Evolutionary conservation across 2,888 invertebrate genomes (phyloP), one percentile per base, ranked within the genome.

Genomic region (Caenorhabditis drosophilae): DNA sequence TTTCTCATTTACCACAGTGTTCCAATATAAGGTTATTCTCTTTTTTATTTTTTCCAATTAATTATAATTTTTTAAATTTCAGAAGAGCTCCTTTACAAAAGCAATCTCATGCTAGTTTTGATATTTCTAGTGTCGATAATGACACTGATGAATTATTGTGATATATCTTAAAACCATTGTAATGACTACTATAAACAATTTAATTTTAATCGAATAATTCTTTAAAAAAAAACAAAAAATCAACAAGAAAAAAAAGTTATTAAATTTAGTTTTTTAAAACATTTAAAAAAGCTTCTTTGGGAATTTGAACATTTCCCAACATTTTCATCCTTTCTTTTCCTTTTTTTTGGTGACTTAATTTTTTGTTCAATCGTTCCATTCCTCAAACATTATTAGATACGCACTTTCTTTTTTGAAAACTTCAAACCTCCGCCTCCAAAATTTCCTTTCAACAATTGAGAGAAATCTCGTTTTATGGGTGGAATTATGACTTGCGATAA

Each of bases 271-370:
- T 76, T 41, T 68, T 76, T 16, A 81, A 60, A 34, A 81, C 77
- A 61, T 79, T 81, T 38, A 96, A 91, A 84, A 97, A 97, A 1
- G 93, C 93, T 84, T 96, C 90, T 84, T 92, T 89, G 2, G 96
- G 94, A 75, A 97, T 87, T 79, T 90, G 89, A 72, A 98, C 90
- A 83, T 92, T 93, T 46, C 93, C 95, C 61, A 95, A 88, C 87
- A 90, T 89, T 80, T 91, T 89, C 92, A 97, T 91, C 84, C 90
- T 90, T 85, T 92, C 92, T 85, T 97, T 97, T 7, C 96, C 96
- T 79, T 93, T 93, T 0, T 91, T 88, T 87, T 98, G 97, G 81
- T 90, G 89, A 66, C 89, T 90, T 20, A 97, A 85, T 31, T 97
- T 86, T 84, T 97, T 97, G 88, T 90, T 92, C 83, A 90, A 89